A percentile compares a stretch with the other conserved stretches of the same genome.
Conservation (phyloP, 2,888 invertebrate species). For the Galerucella calmariensis region DNA sequence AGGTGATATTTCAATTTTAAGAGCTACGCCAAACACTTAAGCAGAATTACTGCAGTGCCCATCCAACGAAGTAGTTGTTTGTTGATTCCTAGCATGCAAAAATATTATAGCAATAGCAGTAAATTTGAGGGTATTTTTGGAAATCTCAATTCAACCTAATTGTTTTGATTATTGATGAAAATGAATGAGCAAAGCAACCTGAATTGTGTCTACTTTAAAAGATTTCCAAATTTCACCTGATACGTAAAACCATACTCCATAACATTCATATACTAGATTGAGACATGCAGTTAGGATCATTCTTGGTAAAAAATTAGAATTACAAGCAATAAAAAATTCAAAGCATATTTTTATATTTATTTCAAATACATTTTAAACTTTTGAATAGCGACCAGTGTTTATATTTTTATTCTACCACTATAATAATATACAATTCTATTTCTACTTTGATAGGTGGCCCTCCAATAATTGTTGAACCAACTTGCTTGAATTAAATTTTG, state of each 20-base stretch:
- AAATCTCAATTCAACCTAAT: slow-evolving; percentile 26
- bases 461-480: no score
- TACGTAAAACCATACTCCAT: slow-evolving; percentile 48
- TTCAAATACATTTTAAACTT: no score
- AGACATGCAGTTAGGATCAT: slow-evolving; percentile 48
- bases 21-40: neutral
- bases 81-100: slow-evolving; percentile 5
- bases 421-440: no score
- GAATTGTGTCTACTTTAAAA: slow-evolving; percentile 1
- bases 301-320: slow-evolving; percentile 40
- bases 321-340: slow-evolving; percentile 25
- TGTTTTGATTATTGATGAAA: neutral
- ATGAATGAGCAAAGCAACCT: neutral
- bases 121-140: slow-evolving; percentile 31
- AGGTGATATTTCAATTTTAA: neutral
- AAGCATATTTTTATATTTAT: slow-evolving; percentile 41
- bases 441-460: no score
- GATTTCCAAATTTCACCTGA: slow-evolving; percentile 47
- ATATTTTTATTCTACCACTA: no score
- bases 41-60: neutral
- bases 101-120: slow-evolving; percentile 45
- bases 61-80: neutral
- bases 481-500: no score
- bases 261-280: slow-evolving; percentile 47
- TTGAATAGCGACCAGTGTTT: no score